Evolutionary conservation across 2,797 vertebrate species (phyloP), one percentile per base, ranked within the genome.

Genomic region (Pseudochromis fuscus): DNA sequence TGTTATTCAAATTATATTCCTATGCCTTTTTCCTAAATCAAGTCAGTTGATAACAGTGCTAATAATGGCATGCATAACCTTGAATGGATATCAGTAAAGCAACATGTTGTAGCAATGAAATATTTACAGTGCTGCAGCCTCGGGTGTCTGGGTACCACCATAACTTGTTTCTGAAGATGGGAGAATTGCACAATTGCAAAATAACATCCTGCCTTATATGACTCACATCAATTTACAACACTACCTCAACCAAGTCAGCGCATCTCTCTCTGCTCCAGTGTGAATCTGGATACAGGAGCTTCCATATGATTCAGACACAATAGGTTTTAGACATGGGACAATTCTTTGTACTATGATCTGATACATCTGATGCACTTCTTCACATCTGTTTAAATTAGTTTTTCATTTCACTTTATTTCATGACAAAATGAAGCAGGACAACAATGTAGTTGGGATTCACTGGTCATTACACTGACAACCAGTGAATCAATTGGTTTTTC

Each of bases 1-100:
- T 68, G n/a, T 48, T 75, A 58, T 74, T 73, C 19, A 57, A 74
- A 82, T 83, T 1, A 75, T 46, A 24, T 77, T 55, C 28, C 31
- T 19, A 2, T 72, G 27, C 30, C 18, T 49, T 68, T 66, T 57
- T 8, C 30, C 3, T 40, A 58, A 78, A 68, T 60, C 46, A 64
- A 72, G 15, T 46, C 31, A 5, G 5, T 52, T 67, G 51, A 79
- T 70, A 77, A 53, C 30, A 62, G 8, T 37, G 16, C 6, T 49
- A 50, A 62, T 58, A 49, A 72, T 68, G 56, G 53, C 67, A 46
- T 61, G 64, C 23, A 71, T 23, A 50, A 25, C 21, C 15, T 38
- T 56, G 38, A n/a, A 64, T 80, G 42, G 60, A 72, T 57, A 42
- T 61, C 18, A 61, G 50, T 4, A 2, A 48, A 8, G 37, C 5